Conservation (phyloP, 1,140 invertebrate genomes). For the Lamellibrachia luymesi region DNA sequence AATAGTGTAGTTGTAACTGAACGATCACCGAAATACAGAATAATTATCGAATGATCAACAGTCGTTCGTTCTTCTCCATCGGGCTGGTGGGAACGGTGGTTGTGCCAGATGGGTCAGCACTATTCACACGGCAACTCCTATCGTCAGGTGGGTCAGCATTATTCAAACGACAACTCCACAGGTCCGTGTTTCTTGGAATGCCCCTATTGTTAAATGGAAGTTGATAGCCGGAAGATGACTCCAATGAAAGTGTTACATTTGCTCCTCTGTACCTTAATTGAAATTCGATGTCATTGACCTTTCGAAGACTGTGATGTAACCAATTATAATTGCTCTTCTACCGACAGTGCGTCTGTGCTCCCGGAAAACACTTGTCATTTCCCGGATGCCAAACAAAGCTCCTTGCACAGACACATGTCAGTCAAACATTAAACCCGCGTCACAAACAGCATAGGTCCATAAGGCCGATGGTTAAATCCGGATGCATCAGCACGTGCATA, state of each 20-base stretch:
- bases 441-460: background rate
- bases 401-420: background rate
- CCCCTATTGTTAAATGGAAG: background rate
- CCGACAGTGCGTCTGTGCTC: too few species aligned
- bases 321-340: background rate
- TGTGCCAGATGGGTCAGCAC: too few species aligned
- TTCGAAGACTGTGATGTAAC: background rate
- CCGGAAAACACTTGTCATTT: background rate
- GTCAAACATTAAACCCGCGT: background rate
- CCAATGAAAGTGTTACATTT: background rate
- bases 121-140: too few species aligned
- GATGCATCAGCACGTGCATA: background rate
- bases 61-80: too few species aligned
- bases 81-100: too few species aligned
- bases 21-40: too few species aligned
- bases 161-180: background rate
- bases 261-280: background rate
- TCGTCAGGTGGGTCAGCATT: too few species aligned
- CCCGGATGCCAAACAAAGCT: background rate
- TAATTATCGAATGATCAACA: too few species aligned
- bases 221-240: background rate
- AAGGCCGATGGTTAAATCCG: background rate
- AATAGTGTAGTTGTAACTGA: too few species aligned
- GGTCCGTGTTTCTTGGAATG: background rate
- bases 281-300: background rate